Evolutionary conservation across 1,140 invertebrate species (phyloP), one percentile per base, ranked within the genome.

Genomic region (Nephila pilipes): DNA sequence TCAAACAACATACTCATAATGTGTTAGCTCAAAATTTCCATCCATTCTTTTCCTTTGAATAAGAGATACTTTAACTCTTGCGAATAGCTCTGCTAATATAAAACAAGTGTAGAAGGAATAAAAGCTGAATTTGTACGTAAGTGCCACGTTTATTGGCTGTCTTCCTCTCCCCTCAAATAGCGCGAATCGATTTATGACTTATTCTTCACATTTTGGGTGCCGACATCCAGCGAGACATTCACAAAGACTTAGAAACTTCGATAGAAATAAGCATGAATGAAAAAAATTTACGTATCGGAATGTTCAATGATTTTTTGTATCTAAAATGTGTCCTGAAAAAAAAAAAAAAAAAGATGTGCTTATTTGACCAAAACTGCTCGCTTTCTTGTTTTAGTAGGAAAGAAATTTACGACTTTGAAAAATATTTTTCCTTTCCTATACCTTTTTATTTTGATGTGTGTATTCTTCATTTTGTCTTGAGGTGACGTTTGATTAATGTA

Each of bases 401-500:
- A 83, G 54, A 83, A 83, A 83, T 83, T 57, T 83, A 83, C 46
- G 81, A 83, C 81, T 75, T 75, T 75, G 54, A 55, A 57, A 83
- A 83, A 83, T 75, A 75, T 75, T 46, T 46, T 75, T 29, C 65
- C 65, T 18, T 75, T 36, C 69, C 29, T 75, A 32, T 16, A 29
- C 29, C 69, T 75, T 75, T 75, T 32, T 75, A 18, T 75, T 75
- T 32, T 36, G 29, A 32, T 83, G 81, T 25, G 46, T 55, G 55
- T 22, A 55, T 22, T 83, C 81, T 57, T 57, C 81, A 83, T 83
- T 83, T 57, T 83, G 81, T 83, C 54, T n/a, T 55, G 81, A 83
- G 14, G 55, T 55, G 80, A 83, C 46, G 36, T 83, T 83, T 83
- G 81, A 83, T 83, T 83, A 83, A 83, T 83, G 81, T 83, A 83